These are phyloP conservation scores for Noctua comes DNA, from an alignment of 2,888 invertebrate genomes.

Conservation along the genomic window DNA sequence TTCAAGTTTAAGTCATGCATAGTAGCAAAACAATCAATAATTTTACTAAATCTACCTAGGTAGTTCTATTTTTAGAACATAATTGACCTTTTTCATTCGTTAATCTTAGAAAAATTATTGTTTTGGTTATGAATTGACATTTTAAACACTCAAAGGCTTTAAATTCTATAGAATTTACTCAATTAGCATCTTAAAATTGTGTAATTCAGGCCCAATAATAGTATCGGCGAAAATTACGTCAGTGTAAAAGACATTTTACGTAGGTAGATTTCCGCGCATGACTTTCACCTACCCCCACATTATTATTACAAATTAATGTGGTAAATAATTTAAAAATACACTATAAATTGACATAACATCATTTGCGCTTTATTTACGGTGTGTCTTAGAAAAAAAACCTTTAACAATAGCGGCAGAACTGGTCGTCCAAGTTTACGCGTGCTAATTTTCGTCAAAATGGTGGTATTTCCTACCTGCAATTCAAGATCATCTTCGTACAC, in stretches of 20 bases:
- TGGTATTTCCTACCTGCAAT: constrained; percentile 61
- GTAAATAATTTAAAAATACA: background rate
- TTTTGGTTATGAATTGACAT: background rate
- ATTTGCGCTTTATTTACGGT: background rate
- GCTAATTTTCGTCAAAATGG: constrained; percentile 62
- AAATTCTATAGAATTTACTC: background rate
- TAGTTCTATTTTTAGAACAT: background rate
- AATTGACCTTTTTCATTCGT: background rate
- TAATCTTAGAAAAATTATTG: background rate
- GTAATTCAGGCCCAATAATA: background rate
- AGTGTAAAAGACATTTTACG: constrained; percentile 20
- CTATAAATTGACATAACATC: fast-evolving
- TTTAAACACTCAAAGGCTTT: background rate
- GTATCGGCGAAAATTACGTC: background rate
- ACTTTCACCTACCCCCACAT: constrained; percentile 49
- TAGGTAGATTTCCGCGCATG: constrained; percentile 34
- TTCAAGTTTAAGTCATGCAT: background rate
- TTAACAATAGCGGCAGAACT: background rate
- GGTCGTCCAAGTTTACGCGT: constrained; percentile 10
- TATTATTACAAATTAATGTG: constrained; percentile 14
- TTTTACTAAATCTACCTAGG: background rate
- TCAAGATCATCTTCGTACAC: constrained; percentile 34
- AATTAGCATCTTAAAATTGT: background rate
- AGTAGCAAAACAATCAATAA: background rate
- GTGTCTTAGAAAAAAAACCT: background rate